Conservation (phyloP, 2,888 invertebrate species). For the Melieria omissa region DNA sequence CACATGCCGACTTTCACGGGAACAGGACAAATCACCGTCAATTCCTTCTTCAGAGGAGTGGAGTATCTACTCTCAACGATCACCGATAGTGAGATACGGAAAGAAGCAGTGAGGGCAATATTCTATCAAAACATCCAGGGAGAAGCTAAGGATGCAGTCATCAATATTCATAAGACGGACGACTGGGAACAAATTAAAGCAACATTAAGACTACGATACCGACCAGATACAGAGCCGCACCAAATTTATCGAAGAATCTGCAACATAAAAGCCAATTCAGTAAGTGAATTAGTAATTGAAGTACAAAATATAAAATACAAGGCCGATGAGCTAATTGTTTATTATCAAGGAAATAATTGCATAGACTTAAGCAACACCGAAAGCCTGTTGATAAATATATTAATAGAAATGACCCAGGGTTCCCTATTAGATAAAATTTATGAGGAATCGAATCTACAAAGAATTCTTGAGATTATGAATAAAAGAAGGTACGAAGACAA, state of each 20-base stretch:
- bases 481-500: not conserved
- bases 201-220: constrained; percentile 5
- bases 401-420: not conserved
- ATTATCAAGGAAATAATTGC: not conserved
- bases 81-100: not conserved
- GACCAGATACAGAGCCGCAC: not conserved
- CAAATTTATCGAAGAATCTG: not conserved
- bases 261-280: not conserved
- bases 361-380: too few species aligned
- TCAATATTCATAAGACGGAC: constrained; percentile 20
- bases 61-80: constrained; percentile 27
- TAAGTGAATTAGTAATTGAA: not conserved
- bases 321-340: not conserved
- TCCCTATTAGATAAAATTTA: not conserved
- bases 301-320: constrained; percentile 6
- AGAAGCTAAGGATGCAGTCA: constrained; percentile 14
- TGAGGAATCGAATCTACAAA: not conserved
- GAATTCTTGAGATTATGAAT: not conserved
- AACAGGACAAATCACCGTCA: constrained; percentile 7
- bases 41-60: constrained; percentile 20
- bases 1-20: constrained; percentile 22
- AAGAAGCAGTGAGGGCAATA: constrained; percentile 9
- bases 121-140: constrained; percentile 25
- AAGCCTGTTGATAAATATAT: too few species aligned
- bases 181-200: constrained; percentile 8